A percentile compares a stretch with the other conserved stretches of the same genome.
Evolutionary conservation across 1,140 invertebrate species (phyloP).

Genomic region (Popillia japonica): DNA sequence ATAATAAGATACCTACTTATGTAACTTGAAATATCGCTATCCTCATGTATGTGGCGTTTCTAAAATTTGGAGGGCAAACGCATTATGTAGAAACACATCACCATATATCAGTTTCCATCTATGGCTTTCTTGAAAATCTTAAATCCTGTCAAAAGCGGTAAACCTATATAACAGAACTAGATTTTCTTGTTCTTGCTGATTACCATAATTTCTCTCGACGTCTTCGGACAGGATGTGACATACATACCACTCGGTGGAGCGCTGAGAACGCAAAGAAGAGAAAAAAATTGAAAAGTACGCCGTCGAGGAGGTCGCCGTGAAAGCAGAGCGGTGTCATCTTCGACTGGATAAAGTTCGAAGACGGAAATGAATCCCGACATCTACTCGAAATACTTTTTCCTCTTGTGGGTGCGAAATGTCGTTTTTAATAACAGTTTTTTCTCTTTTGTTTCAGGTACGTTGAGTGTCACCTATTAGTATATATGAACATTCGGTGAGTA

Average conservation of each 20-base stretch:
- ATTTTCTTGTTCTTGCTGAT: background rate
- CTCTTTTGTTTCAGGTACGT: constrained; percentile 26
- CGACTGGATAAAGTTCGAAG: constrained; percentile 3
- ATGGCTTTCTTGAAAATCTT: background rate
- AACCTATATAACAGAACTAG: background rate
- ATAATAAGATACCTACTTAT: too few relatives aligned
- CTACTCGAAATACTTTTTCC: constrained; percentile 12
- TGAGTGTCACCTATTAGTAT: background rate
- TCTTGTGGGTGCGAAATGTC: background rate
- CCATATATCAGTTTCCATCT: background rate
- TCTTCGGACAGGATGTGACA: background rate
- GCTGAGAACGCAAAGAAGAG: background rate
- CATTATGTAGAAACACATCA: background rate
- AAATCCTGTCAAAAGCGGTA: constrained; percentile 4
- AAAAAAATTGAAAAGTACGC: constrained; percentile 26
- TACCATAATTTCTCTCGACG: constrained; percentile 20
- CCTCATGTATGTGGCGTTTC: background rate
- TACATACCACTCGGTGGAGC: constrained; percentile 1
- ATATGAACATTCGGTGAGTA: too few relatives aligned
- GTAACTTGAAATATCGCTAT: too few relatives aligned
- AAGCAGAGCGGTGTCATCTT: background rate
- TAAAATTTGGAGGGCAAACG: background rate
- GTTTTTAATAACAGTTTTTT: constrained; percentile 26
- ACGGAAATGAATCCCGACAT: background rate
- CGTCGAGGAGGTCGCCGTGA: background rate